phyloP scores from a whole-genome alignment of 2,888 invertebrate species.

The Diplolepis rosae region DNA sequence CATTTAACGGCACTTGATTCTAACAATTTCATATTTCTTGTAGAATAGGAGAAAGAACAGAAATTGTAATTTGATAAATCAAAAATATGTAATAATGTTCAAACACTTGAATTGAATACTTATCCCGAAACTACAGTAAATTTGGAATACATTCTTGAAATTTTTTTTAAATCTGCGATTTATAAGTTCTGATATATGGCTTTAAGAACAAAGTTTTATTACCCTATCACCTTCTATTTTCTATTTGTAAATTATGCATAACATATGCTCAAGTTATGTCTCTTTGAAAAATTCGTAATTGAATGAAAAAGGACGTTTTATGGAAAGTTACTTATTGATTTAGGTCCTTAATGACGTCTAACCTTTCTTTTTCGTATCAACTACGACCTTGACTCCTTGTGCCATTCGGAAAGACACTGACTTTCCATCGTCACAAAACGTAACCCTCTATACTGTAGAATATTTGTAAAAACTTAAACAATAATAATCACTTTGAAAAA shows the following conservation, averaged over 20 bases:
- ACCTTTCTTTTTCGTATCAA: slow-evolving; percentile 14
- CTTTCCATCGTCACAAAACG: slow-evolving; percentile 12
- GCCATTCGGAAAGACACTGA: slow-evolving; percentile 19
- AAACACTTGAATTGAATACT: too few relatives aligned
- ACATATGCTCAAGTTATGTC: neutral
- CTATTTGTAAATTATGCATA: neutral
- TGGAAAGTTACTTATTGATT: neutral
- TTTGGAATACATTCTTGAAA: too few relatives aligned
- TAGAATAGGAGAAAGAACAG: too few relatives aligned
- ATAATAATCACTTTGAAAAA: neutral
- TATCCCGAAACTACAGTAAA: too few relatives aligned
- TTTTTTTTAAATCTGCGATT: neutral
- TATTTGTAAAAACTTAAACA: neutral
- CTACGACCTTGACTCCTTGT: slow-evolving; percentile 25
- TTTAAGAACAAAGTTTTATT: neutral
- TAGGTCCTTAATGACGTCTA: neutral
- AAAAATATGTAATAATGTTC: too few relatives aligned
- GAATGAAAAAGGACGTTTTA: too few relatives aligned
- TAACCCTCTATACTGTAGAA: neutral
- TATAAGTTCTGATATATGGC: neutral
- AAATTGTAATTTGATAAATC: too few relatives aligned
- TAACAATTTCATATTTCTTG: too few relatives aligned
- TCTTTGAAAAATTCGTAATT: neutral
- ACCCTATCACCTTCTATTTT: neutral
- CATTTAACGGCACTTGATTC: slow-evolving; percentile 1